These are phyloP conservation scores for Vimba vimba DNA, from an alignment of 2,113 vertebrate genomes.

Conservation along the genomic window DNA sequence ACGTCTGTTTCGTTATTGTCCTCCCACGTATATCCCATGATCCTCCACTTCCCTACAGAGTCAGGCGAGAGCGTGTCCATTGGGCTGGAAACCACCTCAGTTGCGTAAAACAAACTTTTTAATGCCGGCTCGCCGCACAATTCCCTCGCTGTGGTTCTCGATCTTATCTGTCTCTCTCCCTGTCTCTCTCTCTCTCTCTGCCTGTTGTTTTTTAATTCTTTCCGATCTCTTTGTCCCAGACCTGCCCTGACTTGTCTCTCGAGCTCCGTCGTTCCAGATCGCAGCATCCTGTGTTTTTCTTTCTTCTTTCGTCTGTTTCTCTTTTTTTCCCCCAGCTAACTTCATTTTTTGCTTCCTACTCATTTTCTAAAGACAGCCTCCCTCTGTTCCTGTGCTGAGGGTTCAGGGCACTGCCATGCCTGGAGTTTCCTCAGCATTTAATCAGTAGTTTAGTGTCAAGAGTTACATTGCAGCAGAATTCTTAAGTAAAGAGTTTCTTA, in stretches of 20 bases:
- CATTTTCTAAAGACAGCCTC: conserved; percentile 33
- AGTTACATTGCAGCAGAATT: neutral
- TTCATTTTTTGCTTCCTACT: conserved; percentile 26
- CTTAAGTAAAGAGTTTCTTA: neutral
- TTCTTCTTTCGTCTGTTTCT: conserved; percentile 31
- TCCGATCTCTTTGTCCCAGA: conserved; percentile 63
- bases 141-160: conserved; percentile 1
- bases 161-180: neutral
- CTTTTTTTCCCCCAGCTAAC: neutral
- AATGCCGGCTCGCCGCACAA: conserved; percentile 57
- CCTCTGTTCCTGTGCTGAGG: neutral
- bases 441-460: neutral
- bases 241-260: conserved; percentile 72
- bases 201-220: conserved; percentile 60
- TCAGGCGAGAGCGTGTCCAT: neutral
- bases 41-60: neutral
- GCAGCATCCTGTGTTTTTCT: conserved; percentile 72
- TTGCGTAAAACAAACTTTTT: conserved; percentile 56
- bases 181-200: conserved; percentile 46
- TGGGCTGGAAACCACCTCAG: conserved; percentile 42
- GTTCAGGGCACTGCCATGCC: neutral
- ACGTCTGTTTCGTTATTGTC: conserved; percentile 7
- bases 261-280: conserved; percentile 61
- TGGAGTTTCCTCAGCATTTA: neutral
- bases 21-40: conserved; percentile 17